Evolutionary conservation across 2,797 vertebrate genomes (phyloP), one percentile per base, ranked within the genome.

Genomic region (Cuculus canorus): DNA sequence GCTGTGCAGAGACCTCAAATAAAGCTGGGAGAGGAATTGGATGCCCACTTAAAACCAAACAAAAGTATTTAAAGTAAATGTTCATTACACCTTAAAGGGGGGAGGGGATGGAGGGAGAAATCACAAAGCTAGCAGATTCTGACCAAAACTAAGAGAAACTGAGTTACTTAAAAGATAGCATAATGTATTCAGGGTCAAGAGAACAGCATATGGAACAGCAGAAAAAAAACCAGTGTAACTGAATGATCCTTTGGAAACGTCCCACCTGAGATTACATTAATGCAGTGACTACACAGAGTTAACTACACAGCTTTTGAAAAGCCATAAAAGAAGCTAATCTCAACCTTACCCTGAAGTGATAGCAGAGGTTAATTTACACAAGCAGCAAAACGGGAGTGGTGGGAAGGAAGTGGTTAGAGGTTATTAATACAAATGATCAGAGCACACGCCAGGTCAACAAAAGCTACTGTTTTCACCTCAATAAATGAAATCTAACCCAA

Each of bases 371-470:
- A 96, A 95, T 95, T 94, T 93, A 91, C 59, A 95, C 82, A 92
- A 88, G 63, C 37, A 84, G 82, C 68, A 84, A 75, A 91, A 89
- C 30, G 48, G 63, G 60, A 89, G 83, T 69, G 10, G 61, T 82
- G 70, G 73, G 69, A 76, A 93, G 77, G 86, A 96, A 96, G 82
- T 86, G 93, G 92, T 91, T 95, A 96, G 90, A 92, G 87, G 92
- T 95, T 96, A 94, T 93, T 93, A 97, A 95, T 79, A 92, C 41
- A 84, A 77, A 90, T 39, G 80, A 95, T 94, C 87, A 91, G 93
- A 95, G 91, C 85, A 63, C 60, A 86, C n/a, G 84, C 80, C 56
- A 85, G 76, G 80, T 90, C 94, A 95, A 95, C 72, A 82, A 32
- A 88, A 88, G 68, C 47, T 82, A 92, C 91, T 69, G 77, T 90